phyloP scores from a whole-genome alignment of 2,888 invertebrate species.

The Lasioglossum morio region DNA sequence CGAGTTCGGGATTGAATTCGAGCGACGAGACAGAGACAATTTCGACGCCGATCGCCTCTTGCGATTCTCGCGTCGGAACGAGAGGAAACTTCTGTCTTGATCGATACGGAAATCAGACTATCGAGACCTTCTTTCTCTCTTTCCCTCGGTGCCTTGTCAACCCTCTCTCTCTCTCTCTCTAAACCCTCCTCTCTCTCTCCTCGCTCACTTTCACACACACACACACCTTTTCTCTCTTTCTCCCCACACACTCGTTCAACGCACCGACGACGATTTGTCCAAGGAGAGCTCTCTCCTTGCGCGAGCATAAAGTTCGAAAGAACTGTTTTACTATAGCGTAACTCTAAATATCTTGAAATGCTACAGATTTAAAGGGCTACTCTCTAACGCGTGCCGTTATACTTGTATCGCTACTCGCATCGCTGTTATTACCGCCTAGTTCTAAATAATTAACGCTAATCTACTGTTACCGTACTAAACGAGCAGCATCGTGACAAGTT shows the following conservation, averaged over 20 bases:
- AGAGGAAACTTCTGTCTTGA: not conserved
- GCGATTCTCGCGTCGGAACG: not conserved
- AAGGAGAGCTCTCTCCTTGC: constrained; percentile 25
- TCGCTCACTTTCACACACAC: not conserved
- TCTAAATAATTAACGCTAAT: constrained; percentile 66
- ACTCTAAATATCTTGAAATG: constrained; percentile 63
- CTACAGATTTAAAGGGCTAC: constrained; percentile 62
- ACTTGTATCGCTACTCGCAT: constrained; percentile 70
- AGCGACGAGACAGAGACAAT: not conserved
- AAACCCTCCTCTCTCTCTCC: not conserved
- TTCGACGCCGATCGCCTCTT: not conserved
- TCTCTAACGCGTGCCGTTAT: constrained; percentile 67
- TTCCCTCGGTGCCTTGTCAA: not conserved
- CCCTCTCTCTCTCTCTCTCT: too few relatives aligned
- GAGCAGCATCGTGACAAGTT: constrained; percentile 64
- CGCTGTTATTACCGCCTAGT: constrained; percentile 68
- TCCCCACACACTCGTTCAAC: constrained; percentile 27
- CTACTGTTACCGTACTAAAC: constrained; percentile 66
- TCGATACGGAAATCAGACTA: not conserved
- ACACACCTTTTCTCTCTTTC: not conserved
- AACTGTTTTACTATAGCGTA: constrained; percentile 59
- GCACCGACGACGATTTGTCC: constrained; percentile 47
- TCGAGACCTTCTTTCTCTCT: not conserved
- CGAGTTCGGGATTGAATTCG: not conserved
- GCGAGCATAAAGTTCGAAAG: constrained; percentile 34